A percentile compares a stretch with the other conserved stretches of the same genome.
phyloP scores from a whole-genome alignment of 2,888 invertebrate genomes.

The Thyatira batis region DNA sequence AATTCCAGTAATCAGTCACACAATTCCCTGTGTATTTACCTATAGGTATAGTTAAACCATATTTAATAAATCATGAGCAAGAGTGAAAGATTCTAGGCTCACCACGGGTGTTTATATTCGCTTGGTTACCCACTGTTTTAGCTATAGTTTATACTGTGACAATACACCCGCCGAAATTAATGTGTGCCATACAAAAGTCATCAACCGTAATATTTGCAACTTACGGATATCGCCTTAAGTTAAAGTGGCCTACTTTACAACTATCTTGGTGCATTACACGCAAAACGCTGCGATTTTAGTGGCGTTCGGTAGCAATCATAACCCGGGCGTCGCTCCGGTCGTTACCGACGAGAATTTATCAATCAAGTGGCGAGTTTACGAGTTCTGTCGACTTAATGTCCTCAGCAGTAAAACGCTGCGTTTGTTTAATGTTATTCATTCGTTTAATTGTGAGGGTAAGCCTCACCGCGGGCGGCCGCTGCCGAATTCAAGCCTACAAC shows the following conservation, averaged over 20 bases:
- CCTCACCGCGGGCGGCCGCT: slow-evolving; percentile 63
- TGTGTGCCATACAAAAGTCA: slow-evolving; percentile 15
- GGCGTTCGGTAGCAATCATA: slow-evolving; percentile 44
- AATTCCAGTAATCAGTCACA: background rate
- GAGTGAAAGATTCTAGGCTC: too few relatives aligned
- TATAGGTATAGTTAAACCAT: too few relatives aligned
- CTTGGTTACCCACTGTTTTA: background rate
- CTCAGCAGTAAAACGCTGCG: slow-evolving; percentile 43
- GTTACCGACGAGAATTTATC: slow-evolving; percentile 51
- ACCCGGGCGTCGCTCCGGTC: slow-evolving; percentile 49
- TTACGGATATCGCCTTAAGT: slow-evolving; percentile 38
- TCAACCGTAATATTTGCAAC: slow-evolving; percentile 30
- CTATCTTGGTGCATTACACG: slow-evolving; percentile 17
- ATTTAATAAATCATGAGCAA: too few relatives aligned
- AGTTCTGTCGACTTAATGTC: slow-evolving; percentile 51
- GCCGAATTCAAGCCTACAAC: slow-evolving; percentile 57
- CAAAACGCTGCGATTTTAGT: slow-evolving; percentile 40
- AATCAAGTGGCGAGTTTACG: slow-evolving; percentile 66
- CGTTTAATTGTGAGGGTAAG: slow-evolving; percentile 53
- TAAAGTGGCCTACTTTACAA: slow-evolving; percentile 20
- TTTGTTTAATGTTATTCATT: slow-evolving; percentile 56
- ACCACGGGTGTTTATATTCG: background rate
- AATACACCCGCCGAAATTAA: background rate
- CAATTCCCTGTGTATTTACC: background rate
- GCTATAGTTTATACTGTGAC: background rate